Evolutionary conservation across 2,797 vertebrate genomes (phyloP).

Genomic region (Gymnoscopelus microlampas): DNA sequence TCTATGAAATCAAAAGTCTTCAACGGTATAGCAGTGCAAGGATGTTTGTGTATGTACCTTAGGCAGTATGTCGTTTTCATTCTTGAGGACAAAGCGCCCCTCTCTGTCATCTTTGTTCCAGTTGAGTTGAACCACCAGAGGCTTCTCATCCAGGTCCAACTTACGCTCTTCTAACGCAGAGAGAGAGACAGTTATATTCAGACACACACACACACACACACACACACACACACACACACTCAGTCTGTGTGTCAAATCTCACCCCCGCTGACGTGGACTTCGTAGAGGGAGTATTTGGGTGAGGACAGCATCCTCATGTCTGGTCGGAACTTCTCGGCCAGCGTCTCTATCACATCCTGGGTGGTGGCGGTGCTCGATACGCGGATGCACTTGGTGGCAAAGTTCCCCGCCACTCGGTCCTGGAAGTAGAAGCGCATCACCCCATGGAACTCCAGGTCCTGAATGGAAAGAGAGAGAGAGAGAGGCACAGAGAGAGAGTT

Average conservation of each 20-base stretch:
- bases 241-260: slow-evolving; percentile 60
- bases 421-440: slow-evolving; percentile 99
- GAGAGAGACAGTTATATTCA: slow-evolving; percentile 9
- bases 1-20: too few relatives aligned
- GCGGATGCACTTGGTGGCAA: slow-evolving; percentile 97
- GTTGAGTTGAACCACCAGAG: slow-evolving; percentile 96
- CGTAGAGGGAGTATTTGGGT: slow-evolving; percentile 95
- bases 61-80: slow-evolving; percentile 93
- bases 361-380: slow-evolving; percentile 98
- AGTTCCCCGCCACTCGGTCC: slow-evolving; percentile 97
- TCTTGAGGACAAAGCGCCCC: slow-evolving; percentile 97
- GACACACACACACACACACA: neutral
- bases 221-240: slow-evolving; percentile 4
- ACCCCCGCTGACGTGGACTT: slow-evolving; percentile 98
- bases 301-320: slow-evolving; percentile 99
- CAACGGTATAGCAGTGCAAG: too few relatives aligned
- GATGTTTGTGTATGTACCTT: slow-evolving; percentile 67
- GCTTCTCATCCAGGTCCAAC: slow-evolving; percentile 97
- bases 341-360: slow-evolving; percentile 97
- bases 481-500: neutral
- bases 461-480: slow-evolving; percentile 37
- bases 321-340: slow-evolving; percentile 97
- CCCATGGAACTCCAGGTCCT: slow-evolving; percentile 98
- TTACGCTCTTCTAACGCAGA: slow-evolving; percentile 95
- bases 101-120: slow-evolving; percentile 99